Base-by-base conservation (phyloP, 1,140 invertebrate species). In the Hesperophylax magnus region DNA sequence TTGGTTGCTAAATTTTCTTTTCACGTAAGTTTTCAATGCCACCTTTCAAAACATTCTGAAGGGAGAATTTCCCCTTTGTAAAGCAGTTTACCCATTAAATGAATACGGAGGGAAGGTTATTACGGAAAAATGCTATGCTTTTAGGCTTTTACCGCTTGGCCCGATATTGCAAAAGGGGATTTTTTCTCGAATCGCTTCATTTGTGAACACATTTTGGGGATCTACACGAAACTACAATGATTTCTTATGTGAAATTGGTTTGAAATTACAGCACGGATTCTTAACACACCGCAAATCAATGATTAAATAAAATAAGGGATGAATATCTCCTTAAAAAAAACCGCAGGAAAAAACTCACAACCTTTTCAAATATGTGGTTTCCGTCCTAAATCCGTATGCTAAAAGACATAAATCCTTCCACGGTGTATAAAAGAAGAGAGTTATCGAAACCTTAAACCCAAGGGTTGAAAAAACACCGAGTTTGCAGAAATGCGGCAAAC, bases 341-440 rank as follows among this genome's bases (percentile, higher is more conserved):
- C n/a, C n/a, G n/a, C n/a, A 20, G 56, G 20, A 8, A 58, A 58
- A 58, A 58, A 18, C 56, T 58, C 9, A 22, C 20, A n/a, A 58
- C 56, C 56, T 58, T 58, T 58, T 7, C 56, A 58, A 58, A 58
- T 58, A 58, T 71, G 67, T 71, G 67, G 67, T 47, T 47, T 52
- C 39, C 22, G 15, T n/a, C 15, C 61, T 67, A 63, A 47, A 24
- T 67, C 39, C 47, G 22, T 63, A 67, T 53, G 77, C 77, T 52
- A 67, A 78, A 60, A 67, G 39, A 63, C 77, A 54, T 78, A 78
- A 78, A 78, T 78, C 75, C 69, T 71, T 39, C 31, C 18, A 53
- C 8, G 77, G 77, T 47, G 67, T 67, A 78, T 78, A 78, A 78
- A 78, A 52, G 67, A 78, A 78, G 63, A 63, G 77, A 78, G 77